These are phyloP conservation scores for Acrobasis suavella DNA, from an alignment of 2,888 invertebrate species.

Conservation along the genomic window DNA sequence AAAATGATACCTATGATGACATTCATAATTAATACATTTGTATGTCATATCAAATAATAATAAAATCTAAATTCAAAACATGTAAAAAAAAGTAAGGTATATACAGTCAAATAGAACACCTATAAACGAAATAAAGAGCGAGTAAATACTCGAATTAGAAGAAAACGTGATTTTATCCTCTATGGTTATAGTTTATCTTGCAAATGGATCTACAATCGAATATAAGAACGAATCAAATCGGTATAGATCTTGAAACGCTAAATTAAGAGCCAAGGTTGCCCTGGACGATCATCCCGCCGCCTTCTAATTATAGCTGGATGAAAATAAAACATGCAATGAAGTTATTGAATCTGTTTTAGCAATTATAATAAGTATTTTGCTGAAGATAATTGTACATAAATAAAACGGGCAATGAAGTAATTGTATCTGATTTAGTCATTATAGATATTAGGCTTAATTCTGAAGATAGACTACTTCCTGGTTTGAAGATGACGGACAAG, in stretches of 20 bases:
- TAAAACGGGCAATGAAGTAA: constrained; percentile 13
- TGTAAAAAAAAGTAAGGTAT: no score
- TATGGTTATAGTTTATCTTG: not conserved
- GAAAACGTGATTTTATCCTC: no score
- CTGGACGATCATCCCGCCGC: constrained; percentile 20
- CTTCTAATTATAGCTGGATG: constrained; percentile 25
- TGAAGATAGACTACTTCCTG: not conserved
- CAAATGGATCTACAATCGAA: not conserved
- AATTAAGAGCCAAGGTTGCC: constrained; percentile 27
- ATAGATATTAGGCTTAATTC: no score
- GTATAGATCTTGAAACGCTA: constrained; percentile 19
- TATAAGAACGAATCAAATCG: not conserved
- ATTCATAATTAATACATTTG: no score
- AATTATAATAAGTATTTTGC: constrained; percentile 3
- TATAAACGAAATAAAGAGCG: no score
- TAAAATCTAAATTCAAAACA: no score
- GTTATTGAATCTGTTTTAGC: constrained; percentile 19
- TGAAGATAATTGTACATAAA: constrained; percentile 10
- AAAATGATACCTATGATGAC: no score
- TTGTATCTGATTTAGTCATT: not conserved
- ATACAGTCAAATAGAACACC: no score
- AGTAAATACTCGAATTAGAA: no score
- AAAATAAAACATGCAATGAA: constrained; percentile 22
- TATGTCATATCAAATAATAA: no score
- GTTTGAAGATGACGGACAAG: constrained; percentile 10